Percentiles rank a stretch among this genome's conserved stretches.
These are phyloP conservation scores for Brachirus orientalis DNA, from an alignment of 2,113 vertebrate species.

Conservation along the genomic window DNA sequence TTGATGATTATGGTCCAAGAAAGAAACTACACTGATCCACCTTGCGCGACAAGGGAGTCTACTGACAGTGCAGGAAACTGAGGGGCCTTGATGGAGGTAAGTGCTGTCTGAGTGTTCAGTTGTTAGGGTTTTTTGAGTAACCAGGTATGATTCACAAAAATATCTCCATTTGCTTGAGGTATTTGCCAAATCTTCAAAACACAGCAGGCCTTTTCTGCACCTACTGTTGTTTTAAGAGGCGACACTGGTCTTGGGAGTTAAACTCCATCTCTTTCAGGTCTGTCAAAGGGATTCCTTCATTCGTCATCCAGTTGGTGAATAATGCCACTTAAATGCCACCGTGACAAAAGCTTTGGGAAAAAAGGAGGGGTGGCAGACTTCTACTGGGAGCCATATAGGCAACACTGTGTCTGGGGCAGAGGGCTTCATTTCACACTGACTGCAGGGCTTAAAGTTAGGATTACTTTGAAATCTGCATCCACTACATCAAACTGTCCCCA, in stretches of 20 bases:
- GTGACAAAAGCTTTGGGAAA: slow-evolving; percentile 74
- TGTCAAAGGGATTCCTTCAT: slow-evolving; percentile 76
- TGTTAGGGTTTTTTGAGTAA: slow-evolving; percentile 13
- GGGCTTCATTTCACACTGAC: slow-evolving; percentile 79
- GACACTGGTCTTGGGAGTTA: slow-evolving; percentile 69
- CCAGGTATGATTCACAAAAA: slow-evolving; percentile 30
- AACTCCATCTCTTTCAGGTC: slow-evolving; percentile 74
- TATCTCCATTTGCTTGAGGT: slow-evolving; percentile 39
- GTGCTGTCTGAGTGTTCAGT: no score
- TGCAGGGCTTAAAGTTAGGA: slow-evolving; percentile 89
- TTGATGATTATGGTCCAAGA: no score
- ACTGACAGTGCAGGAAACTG: no score
- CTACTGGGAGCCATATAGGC: slow-evolving; percentile 75
- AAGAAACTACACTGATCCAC: no score
- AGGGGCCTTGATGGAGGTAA: no score
- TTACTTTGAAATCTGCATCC: slow-evolving; percentile 90
- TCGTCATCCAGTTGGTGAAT: slow-evolving; percentile 75
- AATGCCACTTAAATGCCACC: slow-evolving; percentile 82
- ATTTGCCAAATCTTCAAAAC: slow-evolving; percentile 47
- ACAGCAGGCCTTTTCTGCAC: slow-evolving; percentile 74
- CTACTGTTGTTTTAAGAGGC: slow-evolving; percentile 76
- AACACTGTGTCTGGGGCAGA: slow-evolving; percentile 75
- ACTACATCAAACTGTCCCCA: slow-evolving; percentile 60
- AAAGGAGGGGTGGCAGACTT: slow-evolving; percentile 66
- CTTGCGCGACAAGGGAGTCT: no score